Evolutionary conservation across 2,113 vertebrate genomes (phyloP).

Genomic region (Atherinomorus stipes): DNA sequence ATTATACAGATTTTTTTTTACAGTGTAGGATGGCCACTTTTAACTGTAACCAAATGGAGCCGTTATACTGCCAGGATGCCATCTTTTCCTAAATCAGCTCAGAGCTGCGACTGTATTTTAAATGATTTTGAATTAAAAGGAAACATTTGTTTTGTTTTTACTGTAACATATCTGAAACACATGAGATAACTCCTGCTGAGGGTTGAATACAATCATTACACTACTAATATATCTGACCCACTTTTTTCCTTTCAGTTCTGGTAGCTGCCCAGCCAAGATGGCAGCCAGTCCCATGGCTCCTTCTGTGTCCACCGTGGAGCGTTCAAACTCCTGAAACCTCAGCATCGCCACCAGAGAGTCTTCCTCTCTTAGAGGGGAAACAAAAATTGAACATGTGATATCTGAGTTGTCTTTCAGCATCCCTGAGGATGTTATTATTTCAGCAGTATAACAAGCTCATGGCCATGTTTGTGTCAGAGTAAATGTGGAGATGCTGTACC

Average conservation of each 20-base stretch:
- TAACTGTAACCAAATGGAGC: slow-evolving; percentile 34
- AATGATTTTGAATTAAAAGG: too few species aligned
- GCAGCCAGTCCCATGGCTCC: slow-evolving; percentile 90
- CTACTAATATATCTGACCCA: slow-evolving; percentile 57
- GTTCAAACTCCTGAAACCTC: slow-evolving; percentile 90
- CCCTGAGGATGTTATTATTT: not conserved
- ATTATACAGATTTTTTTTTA: too few species aligned
- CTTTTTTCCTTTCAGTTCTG: slow-evolving; percentile 90
- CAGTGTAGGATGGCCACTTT: slow-evolving; percentile 7
- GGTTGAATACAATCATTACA: not conserved
- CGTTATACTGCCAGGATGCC: slow-evolving; percentile 11
- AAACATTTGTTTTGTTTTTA: not conserved
- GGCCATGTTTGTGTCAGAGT: not conserved
- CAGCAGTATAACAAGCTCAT: not conserved
- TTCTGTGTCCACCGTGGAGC: slow-evolving; percentile 87
- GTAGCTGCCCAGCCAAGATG: slow-evolving; percentile 85
- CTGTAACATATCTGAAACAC: not conserved
- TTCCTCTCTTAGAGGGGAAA: slow-evolving; percentile 82
- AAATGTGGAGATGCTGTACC: slow-evolving; percentile 72
- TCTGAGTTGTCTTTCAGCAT: not conserved
- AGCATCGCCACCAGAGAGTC: slow-evolving; percentile 89
- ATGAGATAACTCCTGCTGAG: not conserved
- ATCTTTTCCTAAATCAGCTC: slow-evolving; percentile 3
- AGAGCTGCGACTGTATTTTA: slow-evolving; percentile 9
- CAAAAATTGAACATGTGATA: not conserved